phyloP scores from a whole-genome alignment of 1,140 invertebrate species.

The Brachionus plicatilis region DNA sequence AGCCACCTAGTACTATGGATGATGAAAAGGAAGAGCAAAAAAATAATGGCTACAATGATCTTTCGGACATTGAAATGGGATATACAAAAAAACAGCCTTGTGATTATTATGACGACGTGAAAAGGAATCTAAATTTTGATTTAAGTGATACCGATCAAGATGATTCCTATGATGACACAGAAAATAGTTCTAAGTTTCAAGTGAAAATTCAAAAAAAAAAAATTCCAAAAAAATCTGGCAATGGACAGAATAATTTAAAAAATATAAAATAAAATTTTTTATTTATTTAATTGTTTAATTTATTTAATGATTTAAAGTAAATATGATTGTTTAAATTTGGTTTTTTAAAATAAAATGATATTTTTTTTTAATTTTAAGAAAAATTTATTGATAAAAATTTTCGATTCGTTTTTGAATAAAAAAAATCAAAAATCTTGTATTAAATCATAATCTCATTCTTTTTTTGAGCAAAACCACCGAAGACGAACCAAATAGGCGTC shows the following conservation, averaged over 20 bases:
- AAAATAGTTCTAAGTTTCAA: not conserved
- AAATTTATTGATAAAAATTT: too few species aligned
- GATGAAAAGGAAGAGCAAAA: not conserved
- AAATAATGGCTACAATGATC: not conserved
- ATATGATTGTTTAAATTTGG: not conserved
- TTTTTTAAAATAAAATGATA: not conserved
- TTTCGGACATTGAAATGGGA: slow-evolving; percentile 22
- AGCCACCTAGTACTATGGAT: not conserved
- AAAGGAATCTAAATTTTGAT: slow-evolving; percentile 36
- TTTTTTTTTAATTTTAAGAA: too few species aligned
- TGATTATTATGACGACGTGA: slow-evolving; percentile 38
- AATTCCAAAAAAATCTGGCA: not conserved
- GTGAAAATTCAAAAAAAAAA: not conserved
- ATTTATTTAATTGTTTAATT: not conserved
- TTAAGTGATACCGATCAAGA: not conserved
- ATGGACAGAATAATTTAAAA: not conserved
- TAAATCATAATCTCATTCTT: too few species aligned
- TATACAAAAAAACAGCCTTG: not conserved
- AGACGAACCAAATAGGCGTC: too few species aligned
- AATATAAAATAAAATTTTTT: not conserved
- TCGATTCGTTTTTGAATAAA: too few species aligned
- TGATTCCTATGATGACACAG: slow-evolving; percentile 14
- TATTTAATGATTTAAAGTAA: not conserved
- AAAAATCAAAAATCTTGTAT: too few species aligned
- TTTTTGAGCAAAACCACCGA: too few species aligned